Percentiles rank a stretch among this genome's conserved stretches.
Conservation (phyloP, 2,888 invertebrate species). For the Polymixis flavicincta region DNA sequence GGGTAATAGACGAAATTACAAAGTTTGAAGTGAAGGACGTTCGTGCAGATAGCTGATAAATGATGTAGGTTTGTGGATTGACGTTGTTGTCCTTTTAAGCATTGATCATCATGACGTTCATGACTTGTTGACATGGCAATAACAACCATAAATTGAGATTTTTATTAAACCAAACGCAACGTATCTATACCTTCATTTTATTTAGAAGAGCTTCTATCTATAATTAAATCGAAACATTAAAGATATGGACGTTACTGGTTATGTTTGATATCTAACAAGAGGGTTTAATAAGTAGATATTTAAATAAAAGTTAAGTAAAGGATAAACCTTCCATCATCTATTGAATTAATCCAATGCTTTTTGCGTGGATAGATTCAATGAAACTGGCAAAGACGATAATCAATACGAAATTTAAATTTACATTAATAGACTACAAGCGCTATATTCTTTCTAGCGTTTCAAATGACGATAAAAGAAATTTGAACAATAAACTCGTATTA, state of each 20-base stretch:
- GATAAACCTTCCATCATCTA: not conserved
- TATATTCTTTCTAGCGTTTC: conserved; percentile 52
- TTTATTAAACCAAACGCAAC: not conserved
- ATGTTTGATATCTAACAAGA: not conserved
- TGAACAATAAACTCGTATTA: conserved; percentile 46
- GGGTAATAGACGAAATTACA: conserved; percentile 6
- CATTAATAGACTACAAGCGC: conserved; percentile 50
- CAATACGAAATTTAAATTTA: conserved; percentile 45
- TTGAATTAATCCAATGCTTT: conserved; percentile 9
- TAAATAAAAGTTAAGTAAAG: not conserved
- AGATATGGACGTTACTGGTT: not conserved
- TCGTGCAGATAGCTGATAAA: not conserved
- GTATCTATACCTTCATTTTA: not conserved
- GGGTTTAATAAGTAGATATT: not conserved
- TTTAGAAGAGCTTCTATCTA: not conserved
- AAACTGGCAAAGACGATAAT: conserved; percentile 34
- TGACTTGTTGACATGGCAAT: not conserved
- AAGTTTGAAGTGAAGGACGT: conserved; percentile 12
- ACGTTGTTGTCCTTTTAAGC: not conserved
- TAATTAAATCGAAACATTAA: not conserved
- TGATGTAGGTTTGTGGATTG: not conserved
- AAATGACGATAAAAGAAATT: conserved; percentile 54
- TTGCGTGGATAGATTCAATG: conserved; percentile 51
- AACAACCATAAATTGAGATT: not conserved
- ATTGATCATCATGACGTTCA: not conserved